These are phyloP conservation scores for Sciurus niger DNA, from an alignment of 2,113 vertebrate species.

Conservation along the genomic window DNA sequence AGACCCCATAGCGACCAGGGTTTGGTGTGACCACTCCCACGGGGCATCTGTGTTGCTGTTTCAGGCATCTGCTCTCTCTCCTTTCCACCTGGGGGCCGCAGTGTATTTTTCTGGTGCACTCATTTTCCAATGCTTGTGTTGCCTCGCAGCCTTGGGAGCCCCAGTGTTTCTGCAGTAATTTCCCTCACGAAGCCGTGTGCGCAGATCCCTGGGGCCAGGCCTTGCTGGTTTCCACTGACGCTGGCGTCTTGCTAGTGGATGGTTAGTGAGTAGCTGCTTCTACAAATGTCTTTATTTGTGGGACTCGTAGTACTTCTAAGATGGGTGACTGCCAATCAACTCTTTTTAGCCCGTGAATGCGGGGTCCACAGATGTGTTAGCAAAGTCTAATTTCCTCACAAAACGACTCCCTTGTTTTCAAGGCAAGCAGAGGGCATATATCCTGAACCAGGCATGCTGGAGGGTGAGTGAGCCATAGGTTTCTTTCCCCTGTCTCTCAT, in stretches of 20 bases:
- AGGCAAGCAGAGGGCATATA: not conserved
- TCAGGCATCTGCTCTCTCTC: conserved; percentile 13
- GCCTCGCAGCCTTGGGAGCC: conserved; percentile 97
- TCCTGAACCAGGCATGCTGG: not conserved
- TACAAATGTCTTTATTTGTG: conserved; percentile 78
- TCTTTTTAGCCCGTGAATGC: not conserved
- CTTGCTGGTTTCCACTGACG: conserved; percentile 96
- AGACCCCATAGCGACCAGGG: not conserved
- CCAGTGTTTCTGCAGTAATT: conserved; percentile 97
- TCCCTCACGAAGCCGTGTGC: conserved; percentile 95
- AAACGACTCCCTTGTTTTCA: conserved; percentile 3
- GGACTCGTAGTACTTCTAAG: conserved; percentile 63
- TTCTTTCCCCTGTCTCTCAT: not conserved
- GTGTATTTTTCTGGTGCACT: conserved; percentile 72
- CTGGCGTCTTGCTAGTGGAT: conserved; percentile 95
- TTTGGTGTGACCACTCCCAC: not conserved
- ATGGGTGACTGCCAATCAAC: not conserved
- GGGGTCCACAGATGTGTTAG: not conserved
- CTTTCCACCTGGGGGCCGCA: conserved; percentile 1
- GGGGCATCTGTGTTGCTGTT: conserved; percentile 70
- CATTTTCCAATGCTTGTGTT: conserved; percentile 82
- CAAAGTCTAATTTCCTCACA: not conserved
- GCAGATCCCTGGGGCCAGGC: conserved; percentile 98
- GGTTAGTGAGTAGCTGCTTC: conserved; percentile 89
- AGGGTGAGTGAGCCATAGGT: not conserved